Evolutionary conservation across 2,888 invertebrate species (phyloP), one percentile per base, ranked within the genome.

Genomic region (Hypselothyrea guttata): DNA sequence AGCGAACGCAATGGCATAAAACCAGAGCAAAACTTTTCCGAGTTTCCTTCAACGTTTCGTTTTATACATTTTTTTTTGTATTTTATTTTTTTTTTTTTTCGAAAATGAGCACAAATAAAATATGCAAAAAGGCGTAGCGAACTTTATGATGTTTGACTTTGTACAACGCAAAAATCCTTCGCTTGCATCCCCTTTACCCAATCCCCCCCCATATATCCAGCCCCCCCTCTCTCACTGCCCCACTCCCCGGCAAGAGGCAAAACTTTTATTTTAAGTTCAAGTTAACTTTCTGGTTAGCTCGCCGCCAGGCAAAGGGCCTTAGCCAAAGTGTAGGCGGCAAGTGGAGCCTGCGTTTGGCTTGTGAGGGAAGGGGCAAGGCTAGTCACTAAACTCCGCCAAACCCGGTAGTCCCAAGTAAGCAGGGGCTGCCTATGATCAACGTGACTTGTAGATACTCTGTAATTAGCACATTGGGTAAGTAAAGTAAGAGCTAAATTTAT

Each of bases 111-210:
- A 51, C 78, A 84, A 79, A 79, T 84, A 79, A 79, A 84, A 86
- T 86, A 86, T 86, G 83, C 79, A 86, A 86, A 86, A 86, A 86
- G 85, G 79, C 86, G 78, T 84, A 77, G 85, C 82, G 69, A 85
- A 86, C 86, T 81, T 81, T 81, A 86, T 81, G 85, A 86, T 81
- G 72, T 81, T 81, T 81, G 86, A 81, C 85, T 86, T 81, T 85
- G 66, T 77, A 82, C 74, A 62, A 75, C 57, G 72, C 61, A 61
- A 64, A 62, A 59, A 61, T 51, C 38, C 35, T 40, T 18, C 44
- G 13, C 30, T 28, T 9, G 18, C 22, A 35, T 16, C n/a, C 7
- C 15, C 35, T 1, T 15, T 12, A n/a, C 28, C 33, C 12, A 0
- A 2, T 3, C 40, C 37, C 30, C 18, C 15, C 37, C 15, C 15